Evolutionary conservation across 2,113 vertebrate species (phyloP), one percentile per base, ranked within the genome.

Genomic region (Illadopsis cleaveri): DNA sequence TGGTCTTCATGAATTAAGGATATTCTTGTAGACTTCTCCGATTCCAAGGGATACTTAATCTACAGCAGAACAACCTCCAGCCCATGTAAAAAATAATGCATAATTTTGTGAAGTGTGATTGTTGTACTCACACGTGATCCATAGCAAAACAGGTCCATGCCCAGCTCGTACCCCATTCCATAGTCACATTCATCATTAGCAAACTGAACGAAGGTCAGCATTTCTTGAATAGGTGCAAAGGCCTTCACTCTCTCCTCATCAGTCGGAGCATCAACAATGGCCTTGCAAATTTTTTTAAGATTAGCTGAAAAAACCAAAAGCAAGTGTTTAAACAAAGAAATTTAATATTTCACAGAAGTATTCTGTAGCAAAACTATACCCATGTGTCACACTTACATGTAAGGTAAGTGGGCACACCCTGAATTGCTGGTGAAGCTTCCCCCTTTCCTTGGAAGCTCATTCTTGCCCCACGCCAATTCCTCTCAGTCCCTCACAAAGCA

Each of bases 171-270:
- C 5, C 99, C 99, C 99, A 99, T 99, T 79, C 99, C 99, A 4
- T 99, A 99, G 82, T 99, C 99, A 69, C 99, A 99, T 82, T 99
- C 99, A n/a, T 99, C 99, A 22, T 99, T 99, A 44, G 99, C 99
- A 96, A 99, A 99, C 96, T 99, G 99, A 93, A 99, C 98, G 60
- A 98, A 99, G 2, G 99, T 99, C 72, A 99, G 98, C 97, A 99
- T 99, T 96, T 99, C 99, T 82, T 99, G 99, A 78, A 99, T 96
- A 27, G 99, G 99, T 7, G 98, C 98, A 88, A 99, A 99, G 20
- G 99, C 99, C 97, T 99, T 99, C 62, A 99, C 89, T 44, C 99
- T 98, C 54, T 99, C 98, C 3, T 99, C 98, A 45, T 99, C 99
- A 86, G 94, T 97, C 1, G 96, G 92, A 61, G 99, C 99, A 86